Base-by-base conservation (phyloP, 2,797 vertebrate species). In the Oryzias dopingdopingensis region DNA sequence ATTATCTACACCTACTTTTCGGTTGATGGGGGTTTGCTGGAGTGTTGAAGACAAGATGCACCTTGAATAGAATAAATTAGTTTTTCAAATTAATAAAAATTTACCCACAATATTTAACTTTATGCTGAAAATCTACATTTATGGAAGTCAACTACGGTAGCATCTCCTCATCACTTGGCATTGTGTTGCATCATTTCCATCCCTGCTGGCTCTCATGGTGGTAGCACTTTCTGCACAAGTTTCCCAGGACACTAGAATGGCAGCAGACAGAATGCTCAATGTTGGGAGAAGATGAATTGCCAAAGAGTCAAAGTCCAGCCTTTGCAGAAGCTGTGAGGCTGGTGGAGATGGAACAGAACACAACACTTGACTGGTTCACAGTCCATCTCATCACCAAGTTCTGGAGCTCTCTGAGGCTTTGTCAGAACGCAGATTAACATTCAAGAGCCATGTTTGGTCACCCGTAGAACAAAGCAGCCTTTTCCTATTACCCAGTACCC, bases 391-490 rank as follows among this genome's bases (percentile, higher is more conserved):
- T 72, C 77, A 60, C 62, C 57, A 24, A 80, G 76, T 82, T 82
- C 53, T 72, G 59, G 73, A 72, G 73, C 74, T 74, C 63, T 55
- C 56, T 66, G 46, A 16, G 46, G 74, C 68, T 79, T 83, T 78
- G 65, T 82, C 74, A 65, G 65, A 61, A 74, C 74, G 57, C 59
- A 61, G 77, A 81, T 80, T 71, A 82, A 79, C 77, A 77, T 74
- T 80, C 52, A 55, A 76, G 72, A 70, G 70, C 69, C 82, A 69
- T 86, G 86, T 89, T 72, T 81, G 77, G 81, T 89, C 86, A 84
- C 72, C 65, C 65, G 44, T 37, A 61, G 73, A 83, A 86, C 85
- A 83, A 87, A 83, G 64, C 55, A 22, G 46, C 18, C 70, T 66
- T 79, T 86, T 86, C 76, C 83, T 42, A 22, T 50, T 42, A 58